Base-by-base conservation (phyloP, 2,888 invertebrate genomes). In the Pseudococcus longispinus region DNA sequence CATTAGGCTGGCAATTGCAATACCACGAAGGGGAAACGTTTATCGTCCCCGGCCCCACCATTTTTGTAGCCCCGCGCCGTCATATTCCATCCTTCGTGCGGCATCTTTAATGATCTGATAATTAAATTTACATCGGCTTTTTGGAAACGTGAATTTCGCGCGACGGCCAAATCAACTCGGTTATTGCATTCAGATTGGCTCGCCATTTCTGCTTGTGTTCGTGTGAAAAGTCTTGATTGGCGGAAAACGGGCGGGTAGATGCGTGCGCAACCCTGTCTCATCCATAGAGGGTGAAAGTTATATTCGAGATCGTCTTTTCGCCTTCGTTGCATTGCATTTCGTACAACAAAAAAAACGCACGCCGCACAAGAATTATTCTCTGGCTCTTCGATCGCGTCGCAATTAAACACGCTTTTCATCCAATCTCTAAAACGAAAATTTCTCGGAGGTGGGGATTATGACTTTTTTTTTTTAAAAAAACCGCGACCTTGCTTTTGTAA, bases 101-200 rank as follows among this genome's bases (percentile, higher is more conserved):
- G 84, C 84, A 82, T 55, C 87, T 65, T 82, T 87, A 88, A 88
- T 87, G 87, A 87, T 88, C 88, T 84, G 87, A 87, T 87, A 87
- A 88, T 88, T 88, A 87, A 88, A 87, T 88, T 87, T 88, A 87
- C 87, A 87, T 85, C 74, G 70, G 84, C 84, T 84, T 84, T 84
- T 65, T 84, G 84, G 84, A 84, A 84, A 84, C 84, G 65, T 70
- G 84, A 84, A 84, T 65, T 84, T 84, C 65, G 84, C 84, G 84
- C 84, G 84, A 84, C 55, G 84, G 51, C 84, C 84, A 84, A 84
- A 84, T 84, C 84, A 84, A 74, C 85, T 85, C 85, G 44, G 70
- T 85, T 85, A 74, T 85, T 85, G 70, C 74, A 51, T 85, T 85
- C 70, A 74, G 85, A 74, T 85, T 77, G 77, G 86, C 77, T 51